Percentiles rank a stretch among this genome's conserved stretches.
phyloP scores from a whole-genome alignment of 2,113 vertebrate genomes.

The Alaudala cheleensis region DNA sequence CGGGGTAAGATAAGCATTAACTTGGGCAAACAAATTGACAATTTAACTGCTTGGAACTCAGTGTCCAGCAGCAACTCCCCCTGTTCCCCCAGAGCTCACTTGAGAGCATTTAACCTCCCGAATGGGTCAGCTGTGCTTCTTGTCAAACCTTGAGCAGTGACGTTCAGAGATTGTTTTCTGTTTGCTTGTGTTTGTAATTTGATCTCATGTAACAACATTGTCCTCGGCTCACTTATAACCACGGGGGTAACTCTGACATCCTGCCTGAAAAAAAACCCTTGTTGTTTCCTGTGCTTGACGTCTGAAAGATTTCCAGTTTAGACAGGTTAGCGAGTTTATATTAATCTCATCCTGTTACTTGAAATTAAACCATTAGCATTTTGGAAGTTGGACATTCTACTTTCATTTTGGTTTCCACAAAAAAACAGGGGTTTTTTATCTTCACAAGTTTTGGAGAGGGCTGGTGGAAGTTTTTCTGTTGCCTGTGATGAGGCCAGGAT shows the following conservation, averaged over 20 bases:
- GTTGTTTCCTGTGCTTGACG: constrained; percentile 63
- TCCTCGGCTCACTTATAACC: constrained; percentile 52
- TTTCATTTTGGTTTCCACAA: not conserved
- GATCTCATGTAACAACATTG: constrained; percentile 47
- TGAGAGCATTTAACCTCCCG: not conserved
- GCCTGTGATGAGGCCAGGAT: not conserved
- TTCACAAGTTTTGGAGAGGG: not conserved
- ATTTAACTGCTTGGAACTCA: not conserved
- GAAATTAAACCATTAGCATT: not conserved
- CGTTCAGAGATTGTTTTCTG: constrained; percentile 49
- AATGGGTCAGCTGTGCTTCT: constrained; percentile 32
- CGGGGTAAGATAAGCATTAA: constrained; percentile 12
- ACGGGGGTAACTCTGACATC: constrained; percentile 49
- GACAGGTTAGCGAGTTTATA: constrained; percentile 54
- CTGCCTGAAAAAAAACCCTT: constrained; percentile 16
- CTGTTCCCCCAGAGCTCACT: not conserved
- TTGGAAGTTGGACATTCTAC: not conserved
- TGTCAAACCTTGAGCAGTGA: not conserved
- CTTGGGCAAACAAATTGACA: constrained; percentile 25
- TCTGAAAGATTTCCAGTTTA: constrained; percentile 59
- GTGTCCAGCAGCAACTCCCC: not conserved
- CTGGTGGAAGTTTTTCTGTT: not conserved
- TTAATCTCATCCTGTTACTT: constrained; percentile 54
- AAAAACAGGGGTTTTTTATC: not conserved
- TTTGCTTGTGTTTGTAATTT: constrained; percentile 59